Evolutionary conservation across 2,797 vertebrate species (phyloP), one percentile per base, ranked within the genome.

Genomic region (Percopsis omiscomaycus): DNA sequence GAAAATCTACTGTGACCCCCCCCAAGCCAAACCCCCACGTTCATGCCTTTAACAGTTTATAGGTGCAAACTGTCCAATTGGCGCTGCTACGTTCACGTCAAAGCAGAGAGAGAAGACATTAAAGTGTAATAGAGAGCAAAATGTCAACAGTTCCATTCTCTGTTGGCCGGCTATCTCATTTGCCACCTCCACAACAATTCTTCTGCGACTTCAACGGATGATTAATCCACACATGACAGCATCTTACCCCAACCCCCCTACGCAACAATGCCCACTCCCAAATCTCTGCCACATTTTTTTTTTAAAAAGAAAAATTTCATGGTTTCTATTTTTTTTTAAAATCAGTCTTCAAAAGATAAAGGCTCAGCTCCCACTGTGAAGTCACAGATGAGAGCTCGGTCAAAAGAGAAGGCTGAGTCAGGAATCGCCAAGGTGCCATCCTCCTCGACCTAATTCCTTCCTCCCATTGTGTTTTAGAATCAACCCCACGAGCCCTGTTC

Each of bases 91-190:
- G 37, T 30, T 14, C 10, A 47, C 66, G 69, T 76, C 60, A 75
- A 64, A 77, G 65, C 28, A 63, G 61, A 71, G 42, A 69, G 51
- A 75, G 62, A 63, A 77, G 73, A 54, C 69, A 81, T 77, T 71
- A 71, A 73, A 79, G 63, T 61, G 74, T 78, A 79, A 79, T 73
- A 66, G 71, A 73, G 76, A 83, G 71, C 74, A 80, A 81, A 78
- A 82, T 77, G 77, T 84, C 79, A 85, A 78, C 76, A 66, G 74
- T 77, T 75, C 62, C 64, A 64, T 80, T 85, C 75, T 82, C 73
- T 68, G 13, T 15, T 55, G 54, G 64, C 59, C 84, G 76, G 76
- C 52, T 59, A 55, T 80, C 73, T 82, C 50, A 73, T 86, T 84
- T 81, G 59, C 64, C 37, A 59, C 52, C 67, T 67, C 61, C 51